Evolutionary conservation across 2,797 vertebrate species (phyloP), one percentile per base, ranked within the genome.

Genomic region (Vultur gryphus): DNA sequence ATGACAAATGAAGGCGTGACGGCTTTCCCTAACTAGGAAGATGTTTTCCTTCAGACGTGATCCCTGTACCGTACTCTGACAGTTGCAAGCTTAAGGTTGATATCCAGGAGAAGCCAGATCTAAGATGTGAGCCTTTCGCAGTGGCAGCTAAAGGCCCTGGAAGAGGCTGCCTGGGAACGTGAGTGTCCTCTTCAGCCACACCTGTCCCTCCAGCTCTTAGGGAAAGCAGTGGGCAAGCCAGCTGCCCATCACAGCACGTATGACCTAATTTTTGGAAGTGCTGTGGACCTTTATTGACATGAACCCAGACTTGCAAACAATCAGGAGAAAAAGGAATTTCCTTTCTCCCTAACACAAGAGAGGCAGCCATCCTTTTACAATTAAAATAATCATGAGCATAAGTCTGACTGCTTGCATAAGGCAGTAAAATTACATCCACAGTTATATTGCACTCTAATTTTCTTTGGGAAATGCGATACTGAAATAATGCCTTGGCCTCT

Each of bases 331-430:
- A 78, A 84, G 61, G 76, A 87, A 91, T 93, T 96, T 95, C 82
- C 69, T 90, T 93, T 92, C 57, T 75, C 49, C 61, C 78, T 78
- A 81, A 66, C 39, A 78, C 0, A 2, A 85, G 78, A 71, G 44
- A 95, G 55, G 39, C 84, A 87, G 57, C 26, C 76, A 93, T 77
- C 31, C 65, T 95, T 92, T 83, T 84, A 85, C 78, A 93, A 94
- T 93, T 91, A 93, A 92, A 96, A 92, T 94, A 96, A 93, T 95
- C 92, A 78, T 4, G 15, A 97, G 59, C 90, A 92, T 90, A 92
- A 95, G 89, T 67, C 55, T 89, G 58, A 78, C 70, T 95, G 87
- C 87, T 95, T 93, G 76, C 65, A 76, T 90, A 93, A 91, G 86
- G 86, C 87, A 76, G 70, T 69, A 84, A 94, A 96, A 95, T 92